Evolutionary conservation across 2,888 invertebrate genomes (phyloP), one percentile per base, ranked within the genome.

Genomic region (Allygus modestus): DNA sequence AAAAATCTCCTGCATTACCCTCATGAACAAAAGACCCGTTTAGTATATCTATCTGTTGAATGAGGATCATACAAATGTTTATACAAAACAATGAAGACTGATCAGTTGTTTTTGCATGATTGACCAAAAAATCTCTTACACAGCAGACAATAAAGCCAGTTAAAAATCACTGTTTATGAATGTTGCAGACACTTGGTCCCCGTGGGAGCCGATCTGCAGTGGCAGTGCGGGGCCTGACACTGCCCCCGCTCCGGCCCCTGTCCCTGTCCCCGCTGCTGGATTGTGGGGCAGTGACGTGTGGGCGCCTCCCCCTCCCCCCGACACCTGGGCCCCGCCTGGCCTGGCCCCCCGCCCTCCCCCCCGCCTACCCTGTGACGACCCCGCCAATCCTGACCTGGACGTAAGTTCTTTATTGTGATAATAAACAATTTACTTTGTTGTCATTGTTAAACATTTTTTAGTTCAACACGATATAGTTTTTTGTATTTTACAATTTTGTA

Each of bases 241-340:
- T 54, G 83, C 85, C 84, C 81, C 79, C 69, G 84, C 84, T 17
- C 43, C 37, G 0, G 51, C 85, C 28, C 84, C 54, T 85, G 54
- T 89, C 90, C 85, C 90, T 4, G 23, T 23, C 17, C 65, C 26
- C 28, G 31, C 65, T 2, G 17, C 28, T 0, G 65, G 65, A 11
- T 28, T 90, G 83, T 90, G 91, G 91, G 90, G 90, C 51, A 88
- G 89, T 37, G 90, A 90, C 77, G 89, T 91, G 46, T 91, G 90
- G 90, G 89, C 90, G 28, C 90, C 91, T 0, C 87, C 91, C 23
- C 88, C 91, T 88, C 90, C 89, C 75, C 89, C 90, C 58, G 87
- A 89, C 87, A 81, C 89, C 89, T 85, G 81, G 89, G 90, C 43
- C 87, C 89, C 88, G 28, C 86, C 84, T 41, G 86, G 83, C 43